Evolutionary conservation across 2,888 invertebrate species (phyloP).

Genomic region (Cataglyphis livida): DNA sequence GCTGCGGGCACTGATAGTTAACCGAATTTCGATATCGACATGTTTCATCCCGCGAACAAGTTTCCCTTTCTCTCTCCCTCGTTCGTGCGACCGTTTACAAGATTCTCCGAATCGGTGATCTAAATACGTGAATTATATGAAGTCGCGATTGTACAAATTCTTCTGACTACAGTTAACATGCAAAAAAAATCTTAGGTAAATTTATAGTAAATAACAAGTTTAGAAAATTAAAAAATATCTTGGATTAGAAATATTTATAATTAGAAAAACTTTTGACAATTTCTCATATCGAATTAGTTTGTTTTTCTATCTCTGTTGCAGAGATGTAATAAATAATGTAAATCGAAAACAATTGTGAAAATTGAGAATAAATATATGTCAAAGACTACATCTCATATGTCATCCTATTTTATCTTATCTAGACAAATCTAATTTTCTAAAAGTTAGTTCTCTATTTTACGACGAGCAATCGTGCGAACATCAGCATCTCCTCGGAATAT

Average conservation of each 20-base stretch:
- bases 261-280: neutral
- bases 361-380: neutral
- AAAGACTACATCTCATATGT: neutral
- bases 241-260: too few species aligned
- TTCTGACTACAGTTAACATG: neutral
- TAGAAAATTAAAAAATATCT: neutral
- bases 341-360: conserved; percentile 8
- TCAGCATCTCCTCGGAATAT: conserved; percentile 22
- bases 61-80: neutral
- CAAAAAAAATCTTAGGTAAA: neutral
- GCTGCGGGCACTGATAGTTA: conserved; percentile 63
- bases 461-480: neutral
- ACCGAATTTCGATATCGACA: conserved; percentile 74
- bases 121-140: neutral
- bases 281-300: neutral
- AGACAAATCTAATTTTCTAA: conserved; percentile 11
- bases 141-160: neutral
- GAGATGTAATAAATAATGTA: neutral
- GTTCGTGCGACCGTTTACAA: neutral
- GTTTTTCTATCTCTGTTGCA: neutral
- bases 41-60: conserved; percentile 68
- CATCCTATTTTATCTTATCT: neutral
- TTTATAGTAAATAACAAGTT: neutral
- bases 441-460: neutral
- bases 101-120: neutral